phyloP scores from a whole-genome alignment of 2,797 vertebrate genomes.

The Mionectes olivaceus region DNA sequence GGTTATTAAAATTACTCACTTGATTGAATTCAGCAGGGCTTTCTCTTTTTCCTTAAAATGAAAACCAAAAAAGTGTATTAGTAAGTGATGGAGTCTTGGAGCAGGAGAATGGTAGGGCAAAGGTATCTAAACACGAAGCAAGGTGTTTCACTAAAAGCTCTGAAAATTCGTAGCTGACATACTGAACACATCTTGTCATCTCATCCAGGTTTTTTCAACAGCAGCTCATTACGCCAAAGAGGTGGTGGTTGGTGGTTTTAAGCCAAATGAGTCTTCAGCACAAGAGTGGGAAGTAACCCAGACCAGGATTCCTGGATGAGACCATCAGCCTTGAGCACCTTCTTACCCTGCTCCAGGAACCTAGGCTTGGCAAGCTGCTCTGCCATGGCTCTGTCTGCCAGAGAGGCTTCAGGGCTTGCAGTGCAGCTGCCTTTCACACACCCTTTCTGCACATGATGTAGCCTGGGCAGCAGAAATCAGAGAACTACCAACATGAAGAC shows the following conservation, averaged over 20 bases:
- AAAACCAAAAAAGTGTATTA: background rate
- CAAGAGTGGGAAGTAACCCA: background rate
- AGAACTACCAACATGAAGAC: background rate
- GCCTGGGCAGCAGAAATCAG: background rate
- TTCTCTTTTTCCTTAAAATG: background rate
- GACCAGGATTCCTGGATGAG: background rate
- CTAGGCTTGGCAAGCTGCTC: background rate
- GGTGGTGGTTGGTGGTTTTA: background rate
- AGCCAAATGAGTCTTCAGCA: background rate
- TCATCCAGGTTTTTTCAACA: background rate
- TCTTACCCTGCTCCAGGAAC: background rate
- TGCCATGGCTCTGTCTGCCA: background rate
- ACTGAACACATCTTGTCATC: background rate
- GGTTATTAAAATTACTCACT: background rate
- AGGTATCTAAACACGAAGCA: background rate
- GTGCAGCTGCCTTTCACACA: background rate
- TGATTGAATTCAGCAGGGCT: background rate
- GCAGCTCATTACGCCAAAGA: background rate
- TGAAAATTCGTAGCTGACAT: background rate
- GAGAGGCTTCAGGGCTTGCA: background rate
- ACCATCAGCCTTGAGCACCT: background rate
- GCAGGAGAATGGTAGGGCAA: background rate
- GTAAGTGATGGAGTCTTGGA: background rate
- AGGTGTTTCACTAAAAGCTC: background rate
- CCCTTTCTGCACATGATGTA: fast-evolving